Evolutionary conservation across 2,888 invertebrate species (phyloP), one percentile per base, ranked within the genome.

Genomic region (Clitarchus hookeri): DNA sequence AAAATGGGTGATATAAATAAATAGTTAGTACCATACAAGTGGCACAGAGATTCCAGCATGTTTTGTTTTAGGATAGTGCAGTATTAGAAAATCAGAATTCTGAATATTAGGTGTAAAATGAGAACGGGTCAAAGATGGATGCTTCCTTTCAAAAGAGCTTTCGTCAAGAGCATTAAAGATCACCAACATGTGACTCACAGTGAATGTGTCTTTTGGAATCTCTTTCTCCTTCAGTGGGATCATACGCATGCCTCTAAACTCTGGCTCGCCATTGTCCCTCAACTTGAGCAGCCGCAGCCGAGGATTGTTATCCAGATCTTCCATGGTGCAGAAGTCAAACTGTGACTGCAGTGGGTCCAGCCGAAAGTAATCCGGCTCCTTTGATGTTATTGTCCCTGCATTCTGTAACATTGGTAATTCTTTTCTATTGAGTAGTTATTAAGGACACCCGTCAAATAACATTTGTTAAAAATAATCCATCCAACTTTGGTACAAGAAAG

Each of bases 231-330:
- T 90, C 44, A 93, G 91, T 0, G 95, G 94, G 48, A 95, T 92
- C 89, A 92, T 90, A 88, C 91, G 91, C 86, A 93, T 91, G 87
- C 94, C 93, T 88, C 93, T 93, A 89, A 95, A 95, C 89, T 95
- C 95, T 6, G 94, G 92, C 88, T 95, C 94, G 86, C 94, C 94
- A 87, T 93, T 91, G 88, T 94, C 93, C 36, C 96, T 91, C 26
- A 95, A 91, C 86, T 92, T 92, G 53, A 96, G 91, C 85, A 96
- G 90, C 89, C 93, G 92, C 88, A 95, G 93, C 36, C 96, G 92
- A 23, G 92, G 90, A 89, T 94, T 94, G 11, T 92, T 91, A 16
- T 94, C 92, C 26, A 96, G 90, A 27, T 94, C 93, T 54, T 93
- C 92, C 44, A 92, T 91, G n/a, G 93, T 90, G 87, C 94, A 94